A percentile compares a stretch with the other conserved stretches of the same genome.
Evolutionary conservation across 2,888 invertebrate species (phyloP).

Genomic region (Nomada hirtipes): DNA sequence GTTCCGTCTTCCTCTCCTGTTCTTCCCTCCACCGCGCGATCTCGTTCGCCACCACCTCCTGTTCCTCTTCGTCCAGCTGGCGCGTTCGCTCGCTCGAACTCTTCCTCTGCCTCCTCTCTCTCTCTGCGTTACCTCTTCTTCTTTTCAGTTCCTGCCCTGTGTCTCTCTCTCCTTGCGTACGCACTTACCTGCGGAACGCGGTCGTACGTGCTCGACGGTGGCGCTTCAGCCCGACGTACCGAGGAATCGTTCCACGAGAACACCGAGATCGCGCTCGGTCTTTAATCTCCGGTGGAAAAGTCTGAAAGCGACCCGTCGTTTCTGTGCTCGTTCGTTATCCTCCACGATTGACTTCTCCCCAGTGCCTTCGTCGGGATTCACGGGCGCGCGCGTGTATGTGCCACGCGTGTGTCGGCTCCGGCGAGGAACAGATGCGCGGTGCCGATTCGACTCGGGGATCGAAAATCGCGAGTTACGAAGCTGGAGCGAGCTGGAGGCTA

Average conservation of each 20-base stretch:
- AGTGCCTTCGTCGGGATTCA: neutral
- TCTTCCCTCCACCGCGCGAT: slow-evolving; percentile 41
- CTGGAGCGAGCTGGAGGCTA: slow-evolving; percentile 15
- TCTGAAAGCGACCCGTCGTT: neutral
- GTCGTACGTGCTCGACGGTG: slow-evolving; percentile 72
- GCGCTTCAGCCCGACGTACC: slow-evolving; percentile 60
- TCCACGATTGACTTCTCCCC: neutral
- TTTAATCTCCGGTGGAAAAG: neutral
- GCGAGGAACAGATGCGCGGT: neutral
- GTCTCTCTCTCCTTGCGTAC: slow-evolving; percentile 63
- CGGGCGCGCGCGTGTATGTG: neutral
- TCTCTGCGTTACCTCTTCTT: slow-evolving; percentile 54
- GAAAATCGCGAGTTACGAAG: neutral
- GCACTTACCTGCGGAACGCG: slow-evolving; percentile 79
- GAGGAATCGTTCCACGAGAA: slow-evolving; percentile 17
- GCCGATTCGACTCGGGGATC: neutral
- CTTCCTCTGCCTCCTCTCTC: slow-evolving; percentile 44
- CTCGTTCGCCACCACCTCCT: slow-evolving; percentile 15
- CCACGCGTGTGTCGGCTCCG: neutral
- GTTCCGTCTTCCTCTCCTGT: slow-evolving; percentile 20
- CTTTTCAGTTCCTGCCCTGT: slow-evolving; percentile 53
- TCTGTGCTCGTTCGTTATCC: neutral
- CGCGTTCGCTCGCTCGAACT: slow-evolving; percentile 33
- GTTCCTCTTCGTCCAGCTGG: slow-evolving; percentile 49
- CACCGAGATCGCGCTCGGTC: slow-evolving; percentile 30